Conservation (phyloP, 2,797 vertebrate genomes). For the Echeneis naucrates region DNA sequence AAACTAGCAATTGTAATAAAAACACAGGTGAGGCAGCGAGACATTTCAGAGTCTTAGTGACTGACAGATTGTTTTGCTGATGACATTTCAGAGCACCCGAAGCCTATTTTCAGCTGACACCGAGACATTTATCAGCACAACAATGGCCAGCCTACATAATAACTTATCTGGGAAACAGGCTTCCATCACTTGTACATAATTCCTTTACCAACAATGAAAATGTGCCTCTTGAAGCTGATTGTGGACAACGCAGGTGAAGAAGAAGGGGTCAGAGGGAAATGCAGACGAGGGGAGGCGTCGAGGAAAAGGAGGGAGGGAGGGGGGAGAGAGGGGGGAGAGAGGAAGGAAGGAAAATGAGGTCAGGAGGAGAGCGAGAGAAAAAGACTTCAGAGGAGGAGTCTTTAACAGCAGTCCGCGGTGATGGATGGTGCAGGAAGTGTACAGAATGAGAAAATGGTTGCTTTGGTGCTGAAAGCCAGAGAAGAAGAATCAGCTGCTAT, state of each 20-base stretch:
- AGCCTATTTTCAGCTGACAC: constrained; percentile 12
- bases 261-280: not conserved
- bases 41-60: constrained; percentile 4
- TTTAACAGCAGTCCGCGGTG: constrained; percentile 53
- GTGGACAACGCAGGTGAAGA: not conserved
- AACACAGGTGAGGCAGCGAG: constrained; percentile 3
- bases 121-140: constrained; percentile 18
- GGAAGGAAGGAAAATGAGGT: constrained; percentile 38
- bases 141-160: not conserved
- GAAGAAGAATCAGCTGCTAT: constrained; percentile 55
- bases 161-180: constrained; percentile 13
- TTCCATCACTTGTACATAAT: not conserved
- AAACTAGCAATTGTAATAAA: not conserved
- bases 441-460: constrained; percentile 63
- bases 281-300: not conserved
- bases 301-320: not conserved
- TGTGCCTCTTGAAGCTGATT: not conserved
- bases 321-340: not conserved
- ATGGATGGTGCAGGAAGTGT: constrained; percentile 68
- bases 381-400: constrained; percentile 49
- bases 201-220: constrained; percentile 10
- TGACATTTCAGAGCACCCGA: constrained; percentile 23
- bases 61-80: constrained; percentile 14
- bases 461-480: constrained; percentile 40
- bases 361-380: constrained; percentile 27